Evolutionary conservation across 2,797 vertebrate species (phyloP).

Genomic region (Jordanella pulchra): DNA sequence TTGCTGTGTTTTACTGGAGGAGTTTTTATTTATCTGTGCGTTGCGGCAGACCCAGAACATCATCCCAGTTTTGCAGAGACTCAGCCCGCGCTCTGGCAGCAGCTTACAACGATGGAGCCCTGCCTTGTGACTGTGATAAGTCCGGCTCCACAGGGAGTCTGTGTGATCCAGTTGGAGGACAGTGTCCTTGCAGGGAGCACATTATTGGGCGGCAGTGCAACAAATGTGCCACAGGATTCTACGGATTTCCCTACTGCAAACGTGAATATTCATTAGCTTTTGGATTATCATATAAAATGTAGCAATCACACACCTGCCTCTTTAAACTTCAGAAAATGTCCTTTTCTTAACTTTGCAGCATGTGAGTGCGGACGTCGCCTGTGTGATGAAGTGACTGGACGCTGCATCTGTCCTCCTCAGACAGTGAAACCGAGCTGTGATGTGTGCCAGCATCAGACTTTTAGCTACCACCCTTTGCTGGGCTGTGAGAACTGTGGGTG

Average conservation of each 20-base stretch:
- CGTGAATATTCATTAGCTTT: constrained; percentile 77
- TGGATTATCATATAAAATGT: neutral
- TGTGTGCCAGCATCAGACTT: constrained; percentile 81
- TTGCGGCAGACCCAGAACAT: constrained; percentile 75
- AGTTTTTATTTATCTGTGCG: constrained; percentile 22
- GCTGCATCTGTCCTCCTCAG: constrained; percentile 89
- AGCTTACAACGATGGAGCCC: constrained; percentile 86
- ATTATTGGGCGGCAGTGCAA: constrained; percentile 88
- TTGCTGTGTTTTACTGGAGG: constrained; percentile 10
- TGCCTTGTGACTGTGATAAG: constrained; percentile 85
- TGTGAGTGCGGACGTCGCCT: constrained; percentile 86
- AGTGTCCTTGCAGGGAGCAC: constrained; percentile 84
- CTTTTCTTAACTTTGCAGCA: constrained; percentile 66
- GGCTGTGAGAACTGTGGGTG: constrained; percentile 91
- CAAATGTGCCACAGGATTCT: constrained; percentile 87
- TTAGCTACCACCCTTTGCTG: constrained; percentile 87
- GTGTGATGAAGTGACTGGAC: constrained; percentile 88
- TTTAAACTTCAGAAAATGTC: neutral
- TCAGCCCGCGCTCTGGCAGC: constrained; percentile 86
- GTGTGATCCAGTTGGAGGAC: constrained; percentile 86
- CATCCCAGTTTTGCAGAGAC: constrained; percentile 85
- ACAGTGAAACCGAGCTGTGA: constrained; percentile 88
- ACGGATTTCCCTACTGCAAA: constrained; percentile 90
- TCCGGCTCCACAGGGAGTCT: constrained; percentile 69
- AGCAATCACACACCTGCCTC: neutral